Base-by-base conservation (phyloP, 2,888 invertebrate species). In the Andrena hattorfiana region DNA sequence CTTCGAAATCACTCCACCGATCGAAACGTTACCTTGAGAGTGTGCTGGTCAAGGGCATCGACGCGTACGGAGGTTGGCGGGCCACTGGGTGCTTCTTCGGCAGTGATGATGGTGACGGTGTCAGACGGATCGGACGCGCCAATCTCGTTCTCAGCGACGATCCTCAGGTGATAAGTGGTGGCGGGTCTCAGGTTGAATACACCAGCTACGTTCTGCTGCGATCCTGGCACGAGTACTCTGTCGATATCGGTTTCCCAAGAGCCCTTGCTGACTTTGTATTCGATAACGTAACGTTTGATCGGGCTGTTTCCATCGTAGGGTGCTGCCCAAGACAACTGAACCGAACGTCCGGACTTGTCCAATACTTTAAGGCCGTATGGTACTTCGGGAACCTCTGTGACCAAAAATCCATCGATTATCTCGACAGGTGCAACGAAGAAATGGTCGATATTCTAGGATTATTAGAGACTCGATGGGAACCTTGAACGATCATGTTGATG, bases 401-500 rank as follows among this genome's bases (percentile, higher is more conserved):
- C 0, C 6, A 42, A 62, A 54, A 77, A 30, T n/a, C 2, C 42
- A 42, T 42, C 42, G 13, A 42, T 42, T 42, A 59, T 56, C 8
- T 49, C 20, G 35, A 32, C 2, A 35, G 13, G 8, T 20, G 4
- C 6, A 13, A 6, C 1, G 2, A 16, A 5, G 28, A 16, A 56
- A 20, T 2, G 2, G 5, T 23, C 0, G 10, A 5, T 3, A 23
- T 13, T 4, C 13, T 59, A n/a, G 0, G 23, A 23, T 26, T 32
- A 7, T 26, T 68, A 10, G n/a, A 13, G 60, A 35, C 16, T 23
- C 6, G 8, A n/a, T 8, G 4, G 84, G 92, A 94, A 96, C 97
- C 97, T 96, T 98, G 98, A 87, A 98, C 97, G 87, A 98, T 98
- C 96, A 98, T 97, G 94, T 98, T 98, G 92, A 98, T 98, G 94